Percentiles rank a stretch among this genome's conserved stretches.
These are phyloP conservation scores for Caenorhabditis latens DNA, from an alignment of 1,140 invertebrate species.

Conservation along the genomic window DNA sequence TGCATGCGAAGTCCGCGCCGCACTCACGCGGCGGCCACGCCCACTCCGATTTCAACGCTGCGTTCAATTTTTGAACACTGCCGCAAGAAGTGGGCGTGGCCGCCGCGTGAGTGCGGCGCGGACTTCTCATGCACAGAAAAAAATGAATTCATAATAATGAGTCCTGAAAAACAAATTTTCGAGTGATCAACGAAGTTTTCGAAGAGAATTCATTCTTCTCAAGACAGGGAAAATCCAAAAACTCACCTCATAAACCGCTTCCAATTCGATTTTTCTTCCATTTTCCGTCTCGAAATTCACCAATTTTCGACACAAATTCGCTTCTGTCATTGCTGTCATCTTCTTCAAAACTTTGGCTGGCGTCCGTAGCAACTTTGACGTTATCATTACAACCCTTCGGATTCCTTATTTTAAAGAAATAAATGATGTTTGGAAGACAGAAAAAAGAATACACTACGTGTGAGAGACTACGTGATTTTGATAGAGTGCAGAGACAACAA, in stretches of 20 bases:
- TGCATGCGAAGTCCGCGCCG: too few relatives aligned
- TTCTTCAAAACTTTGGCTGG: background rate
- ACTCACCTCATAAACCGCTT: conserved; percentile 56
- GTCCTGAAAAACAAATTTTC: conserved; percentile 37
- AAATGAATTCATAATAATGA: too few relatives aligned
- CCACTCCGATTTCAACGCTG: too few relatives aligned
- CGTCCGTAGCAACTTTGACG: background rate
- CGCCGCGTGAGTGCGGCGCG: too few relatives aligned
- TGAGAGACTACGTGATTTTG: background rate
- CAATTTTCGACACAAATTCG: conserved; percentile 16
- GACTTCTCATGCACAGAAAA: too few relatives aligned
- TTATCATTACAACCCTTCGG: conserved; percentile 3
- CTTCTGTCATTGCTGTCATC: background rate
- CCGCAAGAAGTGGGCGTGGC: too few relatives aligned
- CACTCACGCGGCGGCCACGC: too few relatives aligned
- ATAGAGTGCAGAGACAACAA: background rate
- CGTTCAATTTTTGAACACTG: too few relatives aligned
- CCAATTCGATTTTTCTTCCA: conserved; percentile 6
- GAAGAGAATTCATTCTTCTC: background rate
- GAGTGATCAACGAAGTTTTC: background rate
- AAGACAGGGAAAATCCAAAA: background rate
- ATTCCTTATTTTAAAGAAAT: conserved; percentile 7
- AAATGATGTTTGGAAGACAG: background rate
- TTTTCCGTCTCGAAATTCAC: conserved; percentile 21
- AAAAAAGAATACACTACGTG: background rate